Evolutionary conservation across 2,888 invertebrate species (phyloP).

Genomic region (Emmelina monodactyla): DNA sequence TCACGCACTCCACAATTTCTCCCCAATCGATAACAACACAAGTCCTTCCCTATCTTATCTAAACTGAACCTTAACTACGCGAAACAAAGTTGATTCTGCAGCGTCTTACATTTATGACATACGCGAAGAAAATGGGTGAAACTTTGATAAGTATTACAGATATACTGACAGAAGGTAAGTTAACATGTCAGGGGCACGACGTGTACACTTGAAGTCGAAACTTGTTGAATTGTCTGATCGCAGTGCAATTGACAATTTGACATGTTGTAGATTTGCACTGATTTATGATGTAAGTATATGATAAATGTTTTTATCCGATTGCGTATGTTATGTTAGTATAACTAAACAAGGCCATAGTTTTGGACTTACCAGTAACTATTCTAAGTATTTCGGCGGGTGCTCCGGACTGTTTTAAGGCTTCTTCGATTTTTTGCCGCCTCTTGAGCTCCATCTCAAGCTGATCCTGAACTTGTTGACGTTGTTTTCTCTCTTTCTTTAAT

Average conservation of each 20-base stretch:
- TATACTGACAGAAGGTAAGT: slow-evolving; percentile 62
- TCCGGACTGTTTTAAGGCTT: slow-evolving; percentile 79
- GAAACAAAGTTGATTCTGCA: slow-evolving; percentile 35
- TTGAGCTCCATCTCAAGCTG: slow-evolving; percentile 84
- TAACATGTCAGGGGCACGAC: slow-evolving; percentile 58
- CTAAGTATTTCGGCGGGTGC: slow-evolving; percentile 79
- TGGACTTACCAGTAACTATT: slow-evolving; percentile 75
- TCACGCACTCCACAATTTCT: slow-evolving; percentile 54
- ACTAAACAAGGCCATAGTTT: slow-evolving; percentile 5
- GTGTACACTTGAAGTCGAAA: slow-evolving; percentile 30
- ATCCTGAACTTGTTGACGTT: slow-evolving; percentile 83
- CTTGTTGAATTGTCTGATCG: slow-evolving; percentile 43
- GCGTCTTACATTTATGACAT: slow-evolving; percentile 15
- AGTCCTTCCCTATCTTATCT: slow-evolving; percentile 29
- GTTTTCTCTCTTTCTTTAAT: slow-evolving; percentile 86
- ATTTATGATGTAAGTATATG: no score
- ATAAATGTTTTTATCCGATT: no score
- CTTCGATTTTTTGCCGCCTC: slow-evolving; percentile 80
- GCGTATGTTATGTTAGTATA: no score
- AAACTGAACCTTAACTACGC: slow-evolving; percentile 30
- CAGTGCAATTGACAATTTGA: slow-evolving; percentile 42
- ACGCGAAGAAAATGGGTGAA: slow-evolving; percentile 19
- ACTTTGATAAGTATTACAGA: slow-evolving; percentile 34
- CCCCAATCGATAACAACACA: slow-evolving; percentile 34
- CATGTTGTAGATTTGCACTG: slow-evolving; percentile 17